Evolutionary conservation across 2,113 vertebrate species (phyloP).

Genomic region (Chascanopsetta lugubris): DNA sequence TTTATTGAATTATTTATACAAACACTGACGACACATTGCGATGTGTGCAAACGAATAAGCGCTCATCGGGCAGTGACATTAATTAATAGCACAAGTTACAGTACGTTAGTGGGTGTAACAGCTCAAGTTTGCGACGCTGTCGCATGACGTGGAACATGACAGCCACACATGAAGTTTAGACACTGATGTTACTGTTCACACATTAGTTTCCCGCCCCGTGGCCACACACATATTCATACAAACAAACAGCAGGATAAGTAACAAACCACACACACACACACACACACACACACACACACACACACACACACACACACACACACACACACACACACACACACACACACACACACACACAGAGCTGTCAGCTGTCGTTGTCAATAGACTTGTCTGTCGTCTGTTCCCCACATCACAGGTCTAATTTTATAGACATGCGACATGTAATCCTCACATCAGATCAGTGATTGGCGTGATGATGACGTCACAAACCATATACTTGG

Average conservation of each 20-base stretch:
- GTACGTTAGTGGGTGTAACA: neutral
- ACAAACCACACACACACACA: neutral
- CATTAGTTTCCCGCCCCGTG: no score
- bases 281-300: neutral
- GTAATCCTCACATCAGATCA: neutral
- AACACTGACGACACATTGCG: no score
- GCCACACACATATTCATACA: no score
- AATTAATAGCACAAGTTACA: neutral
- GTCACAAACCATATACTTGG: no score
- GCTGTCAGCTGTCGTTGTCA: constrained; percentile 59
- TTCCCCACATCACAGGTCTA: neutral
- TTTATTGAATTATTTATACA: neutral
- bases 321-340: constrained; percentile 6
- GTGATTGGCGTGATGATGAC: neutral
- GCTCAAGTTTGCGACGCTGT: neutral
- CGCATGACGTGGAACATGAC: neutral
- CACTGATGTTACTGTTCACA: neutral
- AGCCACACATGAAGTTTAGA: no score
- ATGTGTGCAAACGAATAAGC: neutral
- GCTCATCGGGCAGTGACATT: neutral
- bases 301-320: neutral
- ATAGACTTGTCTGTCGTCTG: constrained; percentile 14
- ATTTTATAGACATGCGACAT: neutral
- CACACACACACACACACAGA: neutral
- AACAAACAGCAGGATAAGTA: no score